phyloP scores from a whole-genome alignment of 2,888 invertebrate genomes.

The Elysia crispata region DNA sequence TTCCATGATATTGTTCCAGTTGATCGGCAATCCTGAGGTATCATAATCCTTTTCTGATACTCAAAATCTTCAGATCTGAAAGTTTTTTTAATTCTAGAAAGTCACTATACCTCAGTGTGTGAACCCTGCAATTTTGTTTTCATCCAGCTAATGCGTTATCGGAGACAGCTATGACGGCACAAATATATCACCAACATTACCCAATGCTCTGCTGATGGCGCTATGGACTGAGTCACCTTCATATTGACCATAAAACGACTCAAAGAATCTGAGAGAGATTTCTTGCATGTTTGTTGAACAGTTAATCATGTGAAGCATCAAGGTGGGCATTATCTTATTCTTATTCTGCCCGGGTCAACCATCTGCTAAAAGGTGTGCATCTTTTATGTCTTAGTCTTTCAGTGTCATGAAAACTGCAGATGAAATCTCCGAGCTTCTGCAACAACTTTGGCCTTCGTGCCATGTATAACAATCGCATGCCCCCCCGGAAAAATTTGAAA shows the following conservation, averaged over 20 bases:
- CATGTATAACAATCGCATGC: constrained; percentile 19
- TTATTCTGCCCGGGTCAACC: constrained; percentile 20
- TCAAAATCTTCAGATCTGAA: constrained; percentile 2
- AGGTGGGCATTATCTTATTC: constrained; percentile 6
- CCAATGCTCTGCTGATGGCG: constrained; percentile 3
- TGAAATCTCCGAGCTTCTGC: constrained; percentile 1
- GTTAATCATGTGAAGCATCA: constrained; percentile 14
- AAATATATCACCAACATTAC: constrained; percentile 18
- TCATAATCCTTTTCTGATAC: background rate
- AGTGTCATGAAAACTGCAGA: background rate
- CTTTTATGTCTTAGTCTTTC: background rate
- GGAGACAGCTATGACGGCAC: constrained; percentile 5
- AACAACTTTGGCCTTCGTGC: constrained; percentile 18
- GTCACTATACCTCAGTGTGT: background rate
- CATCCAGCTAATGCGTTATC: background rate
- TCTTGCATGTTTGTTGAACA: background rate
- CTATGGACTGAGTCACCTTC: constrained; percentile 29
- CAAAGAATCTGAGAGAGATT: constrained; percentile 29
- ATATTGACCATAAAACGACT: constrained; percentile 3
- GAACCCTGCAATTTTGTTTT: constrained; percentile 10
- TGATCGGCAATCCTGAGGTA: background rate
- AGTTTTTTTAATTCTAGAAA: constrained; percentile 14
- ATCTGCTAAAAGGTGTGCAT: constrained; percentile 16
- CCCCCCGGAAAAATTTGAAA: too few species aligned
- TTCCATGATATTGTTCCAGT: constrained; percentile 30